Conservation (phyloP, 2,888 invertebrate species). For the Drosophila cognata region DNA sequence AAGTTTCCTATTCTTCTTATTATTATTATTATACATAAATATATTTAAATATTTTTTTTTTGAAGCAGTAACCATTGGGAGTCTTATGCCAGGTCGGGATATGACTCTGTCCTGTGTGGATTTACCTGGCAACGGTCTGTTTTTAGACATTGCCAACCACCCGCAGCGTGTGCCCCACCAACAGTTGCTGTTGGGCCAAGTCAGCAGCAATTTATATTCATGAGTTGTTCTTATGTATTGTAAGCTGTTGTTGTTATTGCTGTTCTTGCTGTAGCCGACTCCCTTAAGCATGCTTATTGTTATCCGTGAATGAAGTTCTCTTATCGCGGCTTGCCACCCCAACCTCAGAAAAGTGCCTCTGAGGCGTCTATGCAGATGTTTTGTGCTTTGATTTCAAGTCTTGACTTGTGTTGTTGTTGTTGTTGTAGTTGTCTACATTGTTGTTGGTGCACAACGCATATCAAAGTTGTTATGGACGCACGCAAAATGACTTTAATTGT, state of each 20-base stretch:
- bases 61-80: constrained; percentile 8
- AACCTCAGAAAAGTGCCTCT: constrained; percentile 12
- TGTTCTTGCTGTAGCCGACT: constrained; percentile 38
- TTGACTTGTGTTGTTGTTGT: constrained; percentile 39
- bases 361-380: constrained; percentile 48
- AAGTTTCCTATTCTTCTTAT: constrained; percentile 36
- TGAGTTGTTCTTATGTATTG: constrained; percentile 74
- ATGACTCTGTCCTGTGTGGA: constrained; percentile 8
- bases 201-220: constrained; percentile 78
- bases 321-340: constrained; percentile 62
- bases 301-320: constrained; percentile 79
- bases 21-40: background rate
- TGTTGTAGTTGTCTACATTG: constrained; percentile 26
- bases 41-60: background rate
- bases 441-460: constrained; percentile 40
- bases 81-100: constrained; percentile 1
- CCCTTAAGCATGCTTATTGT: constrained; percentile 78
- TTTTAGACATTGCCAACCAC: constrained; percentile 62
- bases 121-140: constrained; percentile 39
- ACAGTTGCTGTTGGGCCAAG: constrained; percentile 51
- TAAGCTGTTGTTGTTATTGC: constrained; percentile 42
- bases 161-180: constrained; percentile 56
- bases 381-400: constrained; percentile 65
- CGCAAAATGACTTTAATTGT: constrained; percentile 72
- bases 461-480: constrained; percentile 61